phyloP scores from a whole-genome alignment of 2,797 vertebrate genomes.

The Caiman crocodilus region DNA sequence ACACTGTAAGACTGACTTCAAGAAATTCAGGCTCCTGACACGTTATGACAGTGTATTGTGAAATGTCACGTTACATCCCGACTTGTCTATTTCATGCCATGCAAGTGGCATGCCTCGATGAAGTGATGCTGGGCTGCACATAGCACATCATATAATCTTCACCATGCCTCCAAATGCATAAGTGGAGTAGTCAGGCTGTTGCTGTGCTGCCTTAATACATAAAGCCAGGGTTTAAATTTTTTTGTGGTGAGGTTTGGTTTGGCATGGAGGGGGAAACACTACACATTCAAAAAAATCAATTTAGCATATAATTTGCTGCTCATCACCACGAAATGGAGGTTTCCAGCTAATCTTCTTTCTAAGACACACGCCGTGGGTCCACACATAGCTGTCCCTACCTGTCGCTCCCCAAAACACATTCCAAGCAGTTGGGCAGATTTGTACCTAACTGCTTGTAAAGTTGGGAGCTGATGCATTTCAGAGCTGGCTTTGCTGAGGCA shows the following conservation, averaged over 20 bases:
- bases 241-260: background rate
- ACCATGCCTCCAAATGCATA: constrained; percentile 4
- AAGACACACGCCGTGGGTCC: background rate
- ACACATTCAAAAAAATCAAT: constrained; percentile 38
- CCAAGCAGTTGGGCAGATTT: background rate
- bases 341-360: background rate
- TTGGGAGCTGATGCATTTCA: constrained; percentile 45
- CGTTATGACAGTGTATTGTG: background rate
- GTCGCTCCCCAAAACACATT: background rate
- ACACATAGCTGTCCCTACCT: background rate
- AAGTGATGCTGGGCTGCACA: too few species aligned
- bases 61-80: constrained; percentile 9
- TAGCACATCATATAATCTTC: constrained; percentile 16
- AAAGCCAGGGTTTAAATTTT: background rate
- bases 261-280: background rate
- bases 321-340: background rate
- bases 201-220: background rate
- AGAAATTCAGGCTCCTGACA: background rate
- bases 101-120: constrained; percentile 1
- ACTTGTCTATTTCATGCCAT: background rate
- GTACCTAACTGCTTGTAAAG: constrained; percentile 59
- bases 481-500: constrained; percentile 21
- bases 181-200: background rate
- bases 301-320: constrained; percentile 27
- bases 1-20: background rate